Percentiles rank a stretch among this genome's conserved stretches.
Conservation (phyloP, 2,888 invertebrate genomes). For the Junonia oenone region DNA sequence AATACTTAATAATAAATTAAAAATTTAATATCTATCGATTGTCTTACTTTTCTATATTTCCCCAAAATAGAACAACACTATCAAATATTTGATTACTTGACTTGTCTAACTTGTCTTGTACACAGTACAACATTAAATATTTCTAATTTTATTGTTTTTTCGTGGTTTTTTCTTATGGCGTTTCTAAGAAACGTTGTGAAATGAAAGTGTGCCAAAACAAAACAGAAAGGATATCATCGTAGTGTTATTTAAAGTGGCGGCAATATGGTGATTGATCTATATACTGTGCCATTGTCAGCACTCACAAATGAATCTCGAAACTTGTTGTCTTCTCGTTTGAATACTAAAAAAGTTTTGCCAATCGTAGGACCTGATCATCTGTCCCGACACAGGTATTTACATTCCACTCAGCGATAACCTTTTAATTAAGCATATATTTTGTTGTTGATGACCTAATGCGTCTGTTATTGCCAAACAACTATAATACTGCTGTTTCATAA, state of each 20-base stretch:
- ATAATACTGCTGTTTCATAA: neutral
- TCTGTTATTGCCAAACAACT: neutral
- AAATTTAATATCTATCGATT: too few relatives aligned
- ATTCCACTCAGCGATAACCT: neutral
- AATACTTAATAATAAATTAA: too few relatives aligned
- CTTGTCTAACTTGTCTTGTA: neutral
- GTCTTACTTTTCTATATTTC: too few relatives aligned
- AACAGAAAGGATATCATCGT: conserved; percentile 2
- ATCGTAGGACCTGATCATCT: conserved; percentile 69
- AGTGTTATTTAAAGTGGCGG: neutral
- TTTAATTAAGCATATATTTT: neutral
- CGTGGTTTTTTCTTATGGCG: conserved; percentile 8
- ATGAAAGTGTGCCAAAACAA: conserved; percentile 20
- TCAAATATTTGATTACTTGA: neutral
- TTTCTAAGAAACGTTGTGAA: conserved; percentile 14
- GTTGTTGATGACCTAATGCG: neutral
- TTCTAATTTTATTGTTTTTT: conserved; percentile 1
- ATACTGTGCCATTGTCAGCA: conserved; percentile 55
- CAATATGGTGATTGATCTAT: conserved; percentile 40
- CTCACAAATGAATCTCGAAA: conserved; percentile 65
- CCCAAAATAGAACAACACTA: neutral
- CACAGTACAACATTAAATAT: neutral
- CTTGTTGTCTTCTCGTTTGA: conserved; percentile 80
- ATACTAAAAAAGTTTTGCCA: conserved; percentile 83
- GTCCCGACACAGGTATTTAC: conserved; percentile 69